A percentile compares a stretch with the other conserved stretches of the same genome.
phyloP scores from a whole-genome alignment of 2,113 vertebrate species.

The Oncorhynchus gorbuscha region DNA sequence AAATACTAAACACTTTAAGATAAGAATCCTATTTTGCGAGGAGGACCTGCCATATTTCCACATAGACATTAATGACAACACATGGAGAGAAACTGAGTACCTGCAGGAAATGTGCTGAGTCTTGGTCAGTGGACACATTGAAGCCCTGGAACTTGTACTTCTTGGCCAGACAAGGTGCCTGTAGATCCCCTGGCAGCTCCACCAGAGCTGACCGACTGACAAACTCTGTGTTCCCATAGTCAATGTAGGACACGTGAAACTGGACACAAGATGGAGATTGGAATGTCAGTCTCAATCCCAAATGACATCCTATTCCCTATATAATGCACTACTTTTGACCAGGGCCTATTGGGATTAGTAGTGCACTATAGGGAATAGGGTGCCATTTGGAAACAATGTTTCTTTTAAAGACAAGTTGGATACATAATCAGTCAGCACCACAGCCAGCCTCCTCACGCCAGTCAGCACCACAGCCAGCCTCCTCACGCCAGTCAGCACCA shows the following conservation, averaged over 20 bases:
- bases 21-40: too few species aligned
- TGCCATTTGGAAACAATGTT: too few species aligned
- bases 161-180: constrained; percentile 63
- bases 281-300: constrained; percentile 24
- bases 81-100: constrained; percentile 38
- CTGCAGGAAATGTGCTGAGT: constrained; percentile 69
- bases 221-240: constrained; percentile 79
- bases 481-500: too few species aligned
- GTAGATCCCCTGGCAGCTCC: constrained; percentile 72
- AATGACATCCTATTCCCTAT: too few species aligned
- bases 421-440: too few species aligned
- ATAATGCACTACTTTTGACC: too few species aligned
- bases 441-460: too few species aligned
- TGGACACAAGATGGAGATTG: constrained; percentile 7
- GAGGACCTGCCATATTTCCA: too few species aligned
- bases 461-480: too few species aligned
- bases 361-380: too few species aligned
- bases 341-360: too few species aligned
- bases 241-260: constrained; percentile 74
- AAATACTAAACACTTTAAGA: background rate
- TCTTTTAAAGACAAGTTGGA: too few species aligned
- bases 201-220: constrained; percentile 70
- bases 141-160: constrained; percentile 77
- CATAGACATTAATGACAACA: background rate
- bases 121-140: constrained; percentile 62